Evolutionary conservation across 2,888 invertebrate genomes (phyloP), one percentile per base, ranked within the genome.

Genomic region (Bedellia somnulentella): DNA sequence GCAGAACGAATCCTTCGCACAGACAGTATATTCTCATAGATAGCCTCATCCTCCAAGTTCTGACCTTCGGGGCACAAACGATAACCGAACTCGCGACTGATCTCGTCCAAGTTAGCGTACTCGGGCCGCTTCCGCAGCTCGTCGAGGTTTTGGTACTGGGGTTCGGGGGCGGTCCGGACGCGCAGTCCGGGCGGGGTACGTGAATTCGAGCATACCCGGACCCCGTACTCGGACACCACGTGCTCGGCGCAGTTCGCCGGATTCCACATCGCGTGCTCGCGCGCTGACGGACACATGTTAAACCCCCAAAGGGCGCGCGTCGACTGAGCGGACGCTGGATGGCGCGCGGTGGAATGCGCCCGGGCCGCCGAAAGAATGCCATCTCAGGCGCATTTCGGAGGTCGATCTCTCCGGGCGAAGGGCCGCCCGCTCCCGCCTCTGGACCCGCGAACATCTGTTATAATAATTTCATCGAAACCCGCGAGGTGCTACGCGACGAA

Each of bases 301-400:
- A 68, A 71, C 73, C 75, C 75, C 67, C 73, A 70, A 71, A 73
- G 71, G 73, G 71, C 71, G 71, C 71, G 64, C 67, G 64, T 52
- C 67, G 67, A 73, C 73, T 73, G 71, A 66, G 64, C 61, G 57
- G 58, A 52, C 63, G 56, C 62, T 64, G 61, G 66, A 63, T 64
- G 64, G 63, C 64, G 68, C 62, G 64, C 68, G 48, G 61, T 55
- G 76, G 78, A 77, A 76, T 76, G 77, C 59, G 71, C 76, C 73
- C 71, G 73, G 64, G 57, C 68, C 58, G 70, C 73, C 75, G 71
- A 75, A 77, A 76, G 76, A 77, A 75, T 77, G 76, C 71, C 73
- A 75, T 75, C 75, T 73, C 75, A 73, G 75, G 66, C 73, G 75
- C 73, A 67, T 73, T 75, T 75, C 75, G 75, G 75, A 71, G 73